Evolutionary conservation across 2,113 vertebrate genomes (phyloP).

Genomic region (Nipponia nippon): DNA sequence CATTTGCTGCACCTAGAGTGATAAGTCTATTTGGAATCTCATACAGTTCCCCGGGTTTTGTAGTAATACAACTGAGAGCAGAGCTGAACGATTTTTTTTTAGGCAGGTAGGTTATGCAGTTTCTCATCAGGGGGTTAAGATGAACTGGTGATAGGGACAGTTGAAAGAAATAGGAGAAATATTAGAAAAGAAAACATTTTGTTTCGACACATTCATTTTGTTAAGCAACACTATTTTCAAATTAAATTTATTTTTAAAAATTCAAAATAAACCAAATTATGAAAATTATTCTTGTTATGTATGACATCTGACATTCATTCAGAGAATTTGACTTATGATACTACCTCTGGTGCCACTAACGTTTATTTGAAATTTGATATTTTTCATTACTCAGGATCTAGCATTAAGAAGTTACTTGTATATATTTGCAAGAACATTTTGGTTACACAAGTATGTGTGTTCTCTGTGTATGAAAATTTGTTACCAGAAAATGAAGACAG

Average conservation of each 20-base stretch:
- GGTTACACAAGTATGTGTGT: not conserved
- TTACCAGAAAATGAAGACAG: not conserved
- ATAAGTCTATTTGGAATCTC: not conserved
- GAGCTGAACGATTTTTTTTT: not conserved
- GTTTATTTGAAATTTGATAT: not conserved
- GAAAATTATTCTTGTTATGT: not conserved
- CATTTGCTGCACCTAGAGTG: not conserved
- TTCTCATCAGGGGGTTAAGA: not conserved
- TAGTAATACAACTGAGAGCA: not conserved
- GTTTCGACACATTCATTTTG: not conserved
- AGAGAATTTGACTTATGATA: not conserved
- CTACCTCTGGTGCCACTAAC: not conserved
- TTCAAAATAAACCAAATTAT: not conserved
- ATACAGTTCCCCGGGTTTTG: not conserved
- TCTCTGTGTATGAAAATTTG: not conserved
- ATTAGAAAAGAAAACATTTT: not conserved
- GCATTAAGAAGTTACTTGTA: not conserved
- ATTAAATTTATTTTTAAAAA: not conserved
- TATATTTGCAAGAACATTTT: not conserved
- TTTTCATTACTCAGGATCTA: not conserved
- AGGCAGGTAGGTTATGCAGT: not conserved
- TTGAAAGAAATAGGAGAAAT: not conserved
- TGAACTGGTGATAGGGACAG: not conserved
- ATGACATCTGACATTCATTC: not conserved
- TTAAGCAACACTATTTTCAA: not conserved